A percentile compares a stretch with the other conserved stretches of the same genome.
These are phyloP conservation scores for Drosophila saltans DNA, from an alignment of 1,140 invertebrate genomes.

Conservation along the genomic window DNA sequence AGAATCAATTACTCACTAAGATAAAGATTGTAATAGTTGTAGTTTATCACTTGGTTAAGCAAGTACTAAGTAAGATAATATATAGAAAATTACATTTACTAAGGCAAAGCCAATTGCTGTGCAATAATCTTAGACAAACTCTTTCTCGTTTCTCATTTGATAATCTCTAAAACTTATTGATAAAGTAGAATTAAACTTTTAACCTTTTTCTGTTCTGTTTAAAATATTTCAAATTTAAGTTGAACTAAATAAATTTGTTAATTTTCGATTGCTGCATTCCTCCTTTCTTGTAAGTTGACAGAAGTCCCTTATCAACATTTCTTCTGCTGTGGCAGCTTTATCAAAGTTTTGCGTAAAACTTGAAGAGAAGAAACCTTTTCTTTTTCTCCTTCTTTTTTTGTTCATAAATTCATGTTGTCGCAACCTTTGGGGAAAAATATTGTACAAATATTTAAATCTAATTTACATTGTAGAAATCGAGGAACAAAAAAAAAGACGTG, in stretches of 20 bases:
- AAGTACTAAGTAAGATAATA: too few species aligned
- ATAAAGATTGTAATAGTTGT: too few species aligned
- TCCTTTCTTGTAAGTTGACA: not conserved
- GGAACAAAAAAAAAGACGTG: conserved; percentile 29
- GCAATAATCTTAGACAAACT: not conserved
- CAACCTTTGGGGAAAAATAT: conserved; percentile 35
- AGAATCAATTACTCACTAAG: too few species aligned
- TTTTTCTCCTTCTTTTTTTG: conserved; percentile 11
- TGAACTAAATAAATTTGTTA: not conserved
- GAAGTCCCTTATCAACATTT: conserved; percentile 4
- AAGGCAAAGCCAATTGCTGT: not conserved
- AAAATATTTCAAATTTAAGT: not conserved
- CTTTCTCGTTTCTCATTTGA: too few species aligned
- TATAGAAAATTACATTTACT: too few species aligned
- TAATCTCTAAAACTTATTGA: too few species aligned
- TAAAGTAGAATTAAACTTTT: too few species aligned
- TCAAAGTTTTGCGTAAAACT: conserved; percentile 1
- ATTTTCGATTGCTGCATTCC: not conserved
- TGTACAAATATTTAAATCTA: conserved; percentile 55
- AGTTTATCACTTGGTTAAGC: too few species aligned
- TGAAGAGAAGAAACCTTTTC: not conserved
- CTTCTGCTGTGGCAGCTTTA: not conserved
- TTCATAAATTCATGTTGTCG: conserved; percentile 19
- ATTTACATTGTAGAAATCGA: conserved; percentile 58
- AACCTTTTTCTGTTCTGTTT: too few species aligned